phyloP scores from a whole-genome alignment of 2,888 invertebrate genomes.

The Augiades crinisus region DNA sequence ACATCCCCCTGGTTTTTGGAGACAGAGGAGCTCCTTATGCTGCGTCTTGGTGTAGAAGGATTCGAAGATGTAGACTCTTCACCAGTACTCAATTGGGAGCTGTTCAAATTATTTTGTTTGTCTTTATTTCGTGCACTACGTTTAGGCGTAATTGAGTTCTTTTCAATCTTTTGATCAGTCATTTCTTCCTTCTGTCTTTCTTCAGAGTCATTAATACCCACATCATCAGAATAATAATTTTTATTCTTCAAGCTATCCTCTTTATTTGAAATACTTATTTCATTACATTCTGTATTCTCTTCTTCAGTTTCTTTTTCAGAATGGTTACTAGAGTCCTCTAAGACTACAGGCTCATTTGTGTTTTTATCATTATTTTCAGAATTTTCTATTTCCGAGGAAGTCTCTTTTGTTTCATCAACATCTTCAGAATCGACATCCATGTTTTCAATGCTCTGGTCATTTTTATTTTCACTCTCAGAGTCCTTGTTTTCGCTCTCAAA shows the following conservation, averaged over 20 bases:
- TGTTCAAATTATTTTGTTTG: slow-evolving; percentile 45
- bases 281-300: not conserved
- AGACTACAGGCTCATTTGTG: slow-evolving; percentile 29
- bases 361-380: slow-evolving; percentile 8
- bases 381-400: slow-evolving; percentile 12
- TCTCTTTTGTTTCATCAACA: slow-evolving; percentile 28
- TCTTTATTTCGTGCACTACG: slow-evolving; percentile 48
- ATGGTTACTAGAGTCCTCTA: slow-evolving; percentile 45
- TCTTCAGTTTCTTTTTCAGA: slow-evolving; percentile 16
- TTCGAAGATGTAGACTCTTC: slow-evolving; percentile 51
- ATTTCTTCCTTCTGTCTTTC: slow-evolving; percentile 22
- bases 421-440: slow-evolving; percentile 33
- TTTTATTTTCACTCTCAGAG: slow-evolving; percentile 23
- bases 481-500: slow-evolving; percentile 28
- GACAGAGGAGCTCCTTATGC: slow-evolving; percentile 46
- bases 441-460: slow-evolving; percentile 30
- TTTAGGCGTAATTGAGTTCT: slow-evolving; percentile 45
- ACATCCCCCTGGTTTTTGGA: slow-evolving; percentile 50
- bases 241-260: slow-evolving; percentile 26
- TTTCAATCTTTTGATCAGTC: slow-evolving; percentile 1
- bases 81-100: slow-evolving; percentile 40
- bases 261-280: slow-evolving; percentile 4
- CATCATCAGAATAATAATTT: slow-evolving; percentile 22
- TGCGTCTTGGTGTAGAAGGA: slow-evolving; percentile 52
- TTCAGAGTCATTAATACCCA: slow-evolving; percentile 19